Conservation (phyloP, 2,797 vertebrate species). For the Danio jaintianensis region DNA sequence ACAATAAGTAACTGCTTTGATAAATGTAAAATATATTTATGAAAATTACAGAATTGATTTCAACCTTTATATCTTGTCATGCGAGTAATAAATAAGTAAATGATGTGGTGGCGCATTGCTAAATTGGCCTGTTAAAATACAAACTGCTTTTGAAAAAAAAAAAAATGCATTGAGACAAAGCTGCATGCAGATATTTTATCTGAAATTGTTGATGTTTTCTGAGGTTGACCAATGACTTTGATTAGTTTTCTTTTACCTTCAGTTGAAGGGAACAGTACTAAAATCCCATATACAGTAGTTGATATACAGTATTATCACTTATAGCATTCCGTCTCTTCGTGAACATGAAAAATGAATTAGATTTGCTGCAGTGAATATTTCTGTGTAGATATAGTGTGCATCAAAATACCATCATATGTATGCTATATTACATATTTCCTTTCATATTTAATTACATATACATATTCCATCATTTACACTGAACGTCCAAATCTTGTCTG, state of each 20-base stretch:
- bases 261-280: conserved; percentile 59
- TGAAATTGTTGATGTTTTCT: neutral
- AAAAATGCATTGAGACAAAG: neutral
- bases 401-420: conserved; percentile 57
- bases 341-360: conserved; percentile 78
- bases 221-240: conserved; percentile 66
- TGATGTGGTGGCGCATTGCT: too few species aligned
- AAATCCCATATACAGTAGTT: conserved; percentile 69
- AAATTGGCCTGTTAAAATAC: neutral
- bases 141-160: neutral
- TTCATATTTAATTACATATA: neutral
- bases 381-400: conserved; percentile 49
- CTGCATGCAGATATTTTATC: neutral
- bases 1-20: too few species aligned
- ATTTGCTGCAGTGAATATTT: conserved; percentile 75
- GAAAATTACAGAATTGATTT: neutral
- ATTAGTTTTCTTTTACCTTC: conserved; percentile 78
- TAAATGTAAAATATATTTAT: neutral
- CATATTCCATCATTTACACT: neutral
- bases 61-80: neutral
- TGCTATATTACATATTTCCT: neutral
- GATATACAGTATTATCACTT: conserved; percentile 64
- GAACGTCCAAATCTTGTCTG: too few species aligned
- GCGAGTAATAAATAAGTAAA: neutral
- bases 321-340: conserved; percentile 73